Evolutionary conservation across 2,888 invertebrate species (phyloP).

Genomic region (Dermolepida albohirtum): DNA sequence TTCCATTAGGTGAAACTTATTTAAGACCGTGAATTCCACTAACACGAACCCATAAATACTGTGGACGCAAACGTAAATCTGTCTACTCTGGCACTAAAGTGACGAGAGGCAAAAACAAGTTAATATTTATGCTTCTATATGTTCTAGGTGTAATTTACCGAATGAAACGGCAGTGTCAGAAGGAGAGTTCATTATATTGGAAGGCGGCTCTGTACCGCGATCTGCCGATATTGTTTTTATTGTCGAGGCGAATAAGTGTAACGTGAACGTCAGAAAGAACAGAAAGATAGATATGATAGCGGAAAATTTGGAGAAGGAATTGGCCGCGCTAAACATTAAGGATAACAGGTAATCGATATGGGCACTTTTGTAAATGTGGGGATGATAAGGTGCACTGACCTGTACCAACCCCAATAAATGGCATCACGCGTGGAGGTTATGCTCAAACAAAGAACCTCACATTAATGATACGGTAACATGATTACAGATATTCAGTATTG

Average conservation of each 20-base stretch:
- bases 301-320: slow-evolving; percentile 76
- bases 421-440: slow-evolving; percentile 26
- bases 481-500: slow-evolving; percentile 80
- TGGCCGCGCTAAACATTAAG: slow-evolving; percentile 70
- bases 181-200: slow-evolving; percentile 78
- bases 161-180: slow-evolving; percentile 80
- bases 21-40: not conserved
- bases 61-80: not conserved
- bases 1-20: slow-evolving; percentile 9
- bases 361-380: not conserved
- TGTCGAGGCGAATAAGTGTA: slow-evolving; percentile 88
- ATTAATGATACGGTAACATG: slow-evolving; percentile 41
- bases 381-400: not conserved
- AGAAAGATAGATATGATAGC: slow-evolving; percentile 79
- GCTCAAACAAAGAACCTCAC: not conserved
- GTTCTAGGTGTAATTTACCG: slow-evolving; percentile 73
- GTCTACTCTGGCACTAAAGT: not conserved
- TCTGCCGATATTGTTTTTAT: slow-evolving; percentile 91
- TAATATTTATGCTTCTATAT: slow-evolving; percentile 46
- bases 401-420: slow-evolving; percentile 11
- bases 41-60: slow-evolving; percentile 8
- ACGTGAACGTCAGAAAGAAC: slow-evolving; percentile 74
- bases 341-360: slow-evolving; percentile 70
- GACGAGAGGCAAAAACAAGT: slow-evolving; percentile 22
- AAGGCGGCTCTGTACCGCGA: slow-evolving; percentile 69